phyloP scores from a whole-genome alignment of 2,888 invertebrate genomes.

The Drosophila prolongata region DNA sequence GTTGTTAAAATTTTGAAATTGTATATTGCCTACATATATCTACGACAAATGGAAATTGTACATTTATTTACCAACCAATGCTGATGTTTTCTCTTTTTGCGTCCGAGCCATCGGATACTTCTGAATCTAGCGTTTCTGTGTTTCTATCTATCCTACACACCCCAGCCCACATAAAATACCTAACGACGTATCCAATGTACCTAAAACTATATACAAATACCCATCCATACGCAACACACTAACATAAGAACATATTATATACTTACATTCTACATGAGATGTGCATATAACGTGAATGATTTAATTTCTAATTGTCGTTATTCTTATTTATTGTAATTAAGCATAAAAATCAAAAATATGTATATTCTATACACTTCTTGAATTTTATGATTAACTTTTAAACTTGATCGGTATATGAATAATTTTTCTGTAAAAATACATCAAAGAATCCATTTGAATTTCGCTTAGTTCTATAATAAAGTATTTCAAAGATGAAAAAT shows the following conservation, averaged over 20 bases:
- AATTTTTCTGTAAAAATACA: conserved; percentile 64
- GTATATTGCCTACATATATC: conserved; percentile 44
- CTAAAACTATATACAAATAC: conserved; percentile 53
- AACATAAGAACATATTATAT: conserved; percentile 40
- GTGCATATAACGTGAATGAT: conserved; percentile 38
- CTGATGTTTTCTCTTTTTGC: conserved; percentile 17
- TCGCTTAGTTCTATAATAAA: conserved; percentile 71
- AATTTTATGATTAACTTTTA: conserved; percentile 46
- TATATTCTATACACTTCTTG: conserved; percentile 34
- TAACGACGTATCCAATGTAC: conserved; percentile 72
- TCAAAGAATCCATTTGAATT: conserved; percentile 59
- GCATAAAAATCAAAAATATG: conserved; percentile 50
- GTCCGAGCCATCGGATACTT: conserved; percentile 11
- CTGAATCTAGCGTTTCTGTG: conserved; percentile 15
- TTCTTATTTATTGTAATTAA: conserved; percentile 73
- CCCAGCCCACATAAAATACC: conserved; percentile 53
- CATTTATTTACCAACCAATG: conserved; percentile 22
- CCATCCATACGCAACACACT: conserved; percentile 41
- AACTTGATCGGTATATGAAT: conserved; percentile 57
- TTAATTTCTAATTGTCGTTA: conserved; percentile 62
- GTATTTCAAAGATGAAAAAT: conserved; percentile 35
- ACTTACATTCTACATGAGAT: conserved; percentile 25
- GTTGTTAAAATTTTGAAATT: conserved; percentile 63
- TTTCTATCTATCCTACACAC: conserved; percentile 17
- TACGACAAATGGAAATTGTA: conserved; percentile 27